Base-by-base conservation (phyloP, 2,113 vertebrate genomes). In the Tauraco erythrolophus region DNA sequence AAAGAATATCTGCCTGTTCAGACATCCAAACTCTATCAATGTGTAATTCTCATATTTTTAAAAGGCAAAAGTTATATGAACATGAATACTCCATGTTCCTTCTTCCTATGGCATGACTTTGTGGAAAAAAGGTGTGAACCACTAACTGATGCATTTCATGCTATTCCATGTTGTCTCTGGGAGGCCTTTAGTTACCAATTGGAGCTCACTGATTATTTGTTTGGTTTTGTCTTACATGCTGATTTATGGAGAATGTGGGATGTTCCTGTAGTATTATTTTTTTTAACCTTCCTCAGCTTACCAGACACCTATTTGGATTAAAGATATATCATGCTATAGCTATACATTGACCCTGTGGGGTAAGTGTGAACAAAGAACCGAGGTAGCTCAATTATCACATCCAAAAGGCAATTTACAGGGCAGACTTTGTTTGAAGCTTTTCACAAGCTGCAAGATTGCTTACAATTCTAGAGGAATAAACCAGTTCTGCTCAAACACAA, bases 141-240 rank as follows among this genome's bases (percentile, higher is more conserved):
- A 22, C 43, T 41, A 23, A 22, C 6, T 89, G 62, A 61, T 65
- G 8, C 41, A 21, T 78, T 84, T 84, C 9, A 3, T 23, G 7
- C 6, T 66, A 5, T 51, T 72, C 43, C 50, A 0, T 62, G 39
- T 61, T 57, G 8, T 35, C 30, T 62, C 12, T 53, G 46, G 24
- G 24, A 39, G 70, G 31, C 23, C 11, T n/a, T 11, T 28, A 66
- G 30, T 43, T 74, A 37, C 24, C 76, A 7, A 33, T 15, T 13
- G 54, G 46, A 72, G 19, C 25, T 84, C 37, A 50, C 0, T 0
- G 2, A 11, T 17, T 19, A 54, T 35, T 72, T 3, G 2, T 80
- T 91, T 41, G 4, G 1, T 53, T 74, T 48, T 69, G 10, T 27
- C 27, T 87, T 37, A 57, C 11, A 14, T 53, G 16, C 15, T 16